phyloP scores from a whole-genome alignment of 2,113 vertebrate species.

The Anthoscopus minutus region DNA sequence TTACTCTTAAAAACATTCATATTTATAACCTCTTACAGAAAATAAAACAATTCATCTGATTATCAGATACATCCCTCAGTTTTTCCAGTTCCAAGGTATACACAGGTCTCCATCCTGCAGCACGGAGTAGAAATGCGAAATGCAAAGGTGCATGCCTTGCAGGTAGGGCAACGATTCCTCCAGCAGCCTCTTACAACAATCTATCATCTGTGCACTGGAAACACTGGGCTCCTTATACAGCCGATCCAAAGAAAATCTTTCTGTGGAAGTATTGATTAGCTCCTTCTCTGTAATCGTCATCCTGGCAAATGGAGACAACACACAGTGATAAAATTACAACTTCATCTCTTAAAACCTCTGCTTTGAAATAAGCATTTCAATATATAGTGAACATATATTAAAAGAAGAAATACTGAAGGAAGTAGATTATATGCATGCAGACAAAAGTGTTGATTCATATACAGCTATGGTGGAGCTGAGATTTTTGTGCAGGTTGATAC shows the following conservation, averaged over 20 bases:
- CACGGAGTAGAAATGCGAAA: constrained; percentile 92
- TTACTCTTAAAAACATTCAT: constrained; percentile 47
- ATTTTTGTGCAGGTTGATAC: not conserved
- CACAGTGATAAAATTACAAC: not conserved
- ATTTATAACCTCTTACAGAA: constrained; percentile 41
- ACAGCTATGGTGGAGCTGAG: not conserved
- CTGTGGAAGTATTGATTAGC: constrained; percentile 69
- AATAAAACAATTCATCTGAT: constrained; percentile 22
- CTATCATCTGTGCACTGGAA: constrained; percentile 84
- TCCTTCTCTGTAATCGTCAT: constrained; percentile 79
- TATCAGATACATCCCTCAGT: constrained; percentile 62
- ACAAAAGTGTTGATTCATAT: not conserved
- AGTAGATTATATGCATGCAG: not conserved
- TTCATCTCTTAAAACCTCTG: not conserved
- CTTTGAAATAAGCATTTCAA: not conserved
- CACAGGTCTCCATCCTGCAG: constrained; percentile 94
- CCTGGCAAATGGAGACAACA: constrained; percentile 61
- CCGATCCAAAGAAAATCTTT: constrained; percentile 76
- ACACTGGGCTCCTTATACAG: constrained; percentile 91
- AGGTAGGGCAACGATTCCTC: constrained; percentile 72
- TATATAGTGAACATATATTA: not conserved
- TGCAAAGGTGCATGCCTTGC: constrained; percentile 81
- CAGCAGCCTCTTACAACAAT: constrained; percentile 82
- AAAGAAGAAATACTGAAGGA: not conserved
- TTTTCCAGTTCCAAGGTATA: constrained; percentile 95